Conservation (phyloP, 2,888 invertebrate species). For the Gisinianus flammeolus region DNA sequence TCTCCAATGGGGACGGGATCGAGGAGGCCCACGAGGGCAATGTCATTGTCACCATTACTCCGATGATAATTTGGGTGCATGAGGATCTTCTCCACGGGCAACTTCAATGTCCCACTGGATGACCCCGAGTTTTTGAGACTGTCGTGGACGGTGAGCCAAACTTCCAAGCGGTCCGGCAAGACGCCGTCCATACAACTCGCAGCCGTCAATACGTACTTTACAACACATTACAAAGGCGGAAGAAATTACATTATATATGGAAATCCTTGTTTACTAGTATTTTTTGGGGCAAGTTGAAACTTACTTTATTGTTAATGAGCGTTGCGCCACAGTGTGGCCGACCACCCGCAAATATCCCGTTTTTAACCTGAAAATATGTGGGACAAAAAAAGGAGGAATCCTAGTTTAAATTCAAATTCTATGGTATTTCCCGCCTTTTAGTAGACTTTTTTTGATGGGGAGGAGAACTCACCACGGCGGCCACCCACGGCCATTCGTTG, state of each 20-base stretch:
- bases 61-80: slow-evolving; percentile 55
- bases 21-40: slow-evolving; percentile 51
- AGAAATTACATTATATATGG: no score
- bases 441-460: no score
- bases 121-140: slow-evolving; percentile 36
- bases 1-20: slow-evolving; percentile 40
- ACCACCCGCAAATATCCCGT: slow-evolving; percentile 47
- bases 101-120: slow-evolving; percentile 39
- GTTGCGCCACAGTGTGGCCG: slow-evolving; percentile 43
- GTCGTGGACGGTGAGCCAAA: slow-evolving; percentile 56
- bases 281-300: no score
- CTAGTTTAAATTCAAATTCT: background rate
- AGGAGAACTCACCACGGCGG: slow-evolving; percentile 38
- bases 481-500: slow-evolving; percentile 56
- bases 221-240: no score
- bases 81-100: slow-evolving; percentile 46
- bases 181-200: slow-evolving; percentile 57
- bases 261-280: no score
- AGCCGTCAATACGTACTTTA: slow-evolving; percentile 46
- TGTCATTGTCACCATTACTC: slow-evolving; percentile 48
- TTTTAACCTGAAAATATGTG: slow-evolving; percentile 34
- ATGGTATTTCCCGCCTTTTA: background rate
- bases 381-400: background rate
- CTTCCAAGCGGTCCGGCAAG: slow-evolving; percentile 48
- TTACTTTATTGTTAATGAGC: slow-evolving; percentile 30